Evolutionary conservation across 2,888 invertebrate genomes (phyloP).

Genomic region (Sicus ferrugineus): DNA sequence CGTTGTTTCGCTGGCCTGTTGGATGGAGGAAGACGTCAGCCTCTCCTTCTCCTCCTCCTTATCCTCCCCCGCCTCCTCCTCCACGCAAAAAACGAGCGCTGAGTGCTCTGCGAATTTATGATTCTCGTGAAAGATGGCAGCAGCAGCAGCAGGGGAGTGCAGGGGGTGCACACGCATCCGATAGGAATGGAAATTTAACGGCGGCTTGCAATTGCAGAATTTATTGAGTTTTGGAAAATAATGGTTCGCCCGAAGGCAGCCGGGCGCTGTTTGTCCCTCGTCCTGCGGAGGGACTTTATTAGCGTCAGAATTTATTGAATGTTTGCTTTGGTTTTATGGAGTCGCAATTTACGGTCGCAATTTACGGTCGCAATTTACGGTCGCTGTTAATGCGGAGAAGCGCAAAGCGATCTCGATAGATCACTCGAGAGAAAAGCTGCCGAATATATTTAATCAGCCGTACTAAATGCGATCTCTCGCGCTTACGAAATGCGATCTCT

Average conservation of each 20-base stretch:
- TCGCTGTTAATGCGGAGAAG: too few relatives aligned
- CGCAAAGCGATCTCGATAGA: too few relatives aligned
- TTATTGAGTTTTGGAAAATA: not conserved
- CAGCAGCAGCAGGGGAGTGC: conserved; percentile 14
- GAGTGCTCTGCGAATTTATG: conserved; percentile 13
- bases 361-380: too few relatives aligned
- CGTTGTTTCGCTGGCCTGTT: not conserved
- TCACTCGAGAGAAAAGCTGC: too few relatives aligned
- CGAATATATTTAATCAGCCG: too few relatives aligned
- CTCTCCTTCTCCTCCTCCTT: not conserved
- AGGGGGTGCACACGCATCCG: conserved; percentile 11
- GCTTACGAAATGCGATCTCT: too few relatives aligned
- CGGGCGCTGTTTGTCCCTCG: too few relatives aligned
- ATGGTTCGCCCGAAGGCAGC: not conserved
- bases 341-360: too few relatives aligned
- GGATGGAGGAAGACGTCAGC: not conserved
- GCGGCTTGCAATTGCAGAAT: not conserved
- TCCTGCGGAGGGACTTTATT: too few relatives aligned
- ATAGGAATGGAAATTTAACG: conserved; percentile 11
- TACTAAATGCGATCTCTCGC: too few relatives aligned
- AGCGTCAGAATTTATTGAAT: not conserved
- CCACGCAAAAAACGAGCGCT: conserved; percentile 2
- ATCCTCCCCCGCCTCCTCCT: too few relatives aligned
- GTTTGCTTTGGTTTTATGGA: not conserved
- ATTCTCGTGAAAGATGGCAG: conserved; percentile 3